Evolutionary conservation across 2,797 vertebrate genomes (phyloP).

Genomic region (Tokudaia muenninki): DNA sequence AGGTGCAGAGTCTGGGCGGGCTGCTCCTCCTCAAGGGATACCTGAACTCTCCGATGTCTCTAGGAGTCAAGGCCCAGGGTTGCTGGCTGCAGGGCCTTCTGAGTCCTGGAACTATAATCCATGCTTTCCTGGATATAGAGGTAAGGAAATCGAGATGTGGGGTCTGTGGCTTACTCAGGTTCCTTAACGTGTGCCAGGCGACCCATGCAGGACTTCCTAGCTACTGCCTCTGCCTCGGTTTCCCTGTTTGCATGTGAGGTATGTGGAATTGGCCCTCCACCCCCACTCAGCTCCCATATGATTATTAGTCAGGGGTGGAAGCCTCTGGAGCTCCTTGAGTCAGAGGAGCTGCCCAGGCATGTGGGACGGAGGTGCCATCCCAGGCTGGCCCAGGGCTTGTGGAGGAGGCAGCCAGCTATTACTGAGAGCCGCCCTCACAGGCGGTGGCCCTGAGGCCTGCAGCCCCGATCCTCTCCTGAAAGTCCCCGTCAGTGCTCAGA

Average conservation of each 20-base stretch:
- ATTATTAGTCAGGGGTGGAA: neutral
- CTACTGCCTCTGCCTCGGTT: neutral
- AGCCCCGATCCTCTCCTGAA: neutral
- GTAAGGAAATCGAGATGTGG: neutral
- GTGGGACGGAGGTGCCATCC: neutral
- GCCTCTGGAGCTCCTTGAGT: neutral
- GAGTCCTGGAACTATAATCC: neutral
- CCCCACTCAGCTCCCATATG: too few relatives aligned
- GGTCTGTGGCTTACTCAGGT: neutral
- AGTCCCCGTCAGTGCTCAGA: neutral
- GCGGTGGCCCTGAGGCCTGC: neutral
- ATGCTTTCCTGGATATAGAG: neutral
- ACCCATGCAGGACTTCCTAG: neutral
- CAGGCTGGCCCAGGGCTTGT: neutral
- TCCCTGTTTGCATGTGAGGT: neutral
- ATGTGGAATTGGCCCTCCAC: neutral
- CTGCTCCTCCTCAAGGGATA: neutral
- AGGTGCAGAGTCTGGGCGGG: neutral
- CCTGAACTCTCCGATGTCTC: neutral
- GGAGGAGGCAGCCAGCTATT: neutral
- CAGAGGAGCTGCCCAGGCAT: neutral
- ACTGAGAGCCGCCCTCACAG: neutral
- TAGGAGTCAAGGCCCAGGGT: neutral
- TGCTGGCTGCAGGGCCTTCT: neutral
- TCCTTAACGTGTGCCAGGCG: rapidly evolving